Conservation (phyloP, 2,888 invertebrate species). For the Oscheius sp. region DNA sequence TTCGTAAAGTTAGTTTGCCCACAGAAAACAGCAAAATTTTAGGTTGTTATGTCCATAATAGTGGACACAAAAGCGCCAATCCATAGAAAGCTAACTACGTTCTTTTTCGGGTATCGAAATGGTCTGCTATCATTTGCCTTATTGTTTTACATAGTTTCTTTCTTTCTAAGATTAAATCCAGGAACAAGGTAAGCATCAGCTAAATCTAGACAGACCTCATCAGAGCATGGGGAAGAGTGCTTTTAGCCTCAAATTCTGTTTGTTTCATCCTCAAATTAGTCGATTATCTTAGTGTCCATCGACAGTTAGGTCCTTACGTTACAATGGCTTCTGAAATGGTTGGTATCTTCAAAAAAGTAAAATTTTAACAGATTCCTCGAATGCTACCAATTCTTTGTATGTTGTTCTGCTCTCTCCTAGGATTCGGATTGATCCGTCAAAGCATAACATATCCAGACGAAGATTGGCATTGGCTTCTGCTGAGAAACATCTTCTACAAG, state of each 20-base stretch:
- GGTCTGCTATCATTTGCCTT: constrained; percentile 76
- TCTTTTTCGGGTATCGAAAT: constrained; percentile 60
- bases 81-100: constrained; percentile 71
- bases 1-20: constrained; percentile 56
- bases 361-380: constrained; percentile 75
- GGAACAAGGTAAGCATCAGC: constrained; percentile 71
- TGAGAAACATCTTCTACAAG: constrained; percentile 91
- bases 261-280: constrained; percentile 79
- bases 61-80: constrained; percentile 72
- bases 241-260: constrained; percentile 77
- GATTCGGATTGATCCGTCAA: constrained; percentile 92
- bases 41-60: constrained; percentile 42
- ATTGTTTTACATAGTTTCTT: constrained; percentile 75
- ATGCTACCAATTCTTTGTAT: constrained; percentile 98
- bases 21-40: neutral
- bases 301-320: constrained; percentile 90
- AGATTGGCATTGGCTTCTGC: constrained; percentile 87
- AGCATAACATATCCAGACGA: constrained; percentile 89
- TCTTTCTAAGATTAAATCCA: constrained; percentile 72
- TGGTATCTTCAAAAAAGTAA: no score
- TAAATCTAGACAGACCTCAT: neutral
- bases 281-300: constrained; percentile 94
- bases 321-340: constrained; percentile 99
- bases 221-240: constrained; percentile 79
- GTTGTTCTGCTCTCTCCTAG: constrained; percentile 90